Evolutionary conservation across 2,113 vertebrate genomes (phyloP), one percentile per base, ranked within the genome.

Genomic region (Heteronetta atricapilla): DNA sequence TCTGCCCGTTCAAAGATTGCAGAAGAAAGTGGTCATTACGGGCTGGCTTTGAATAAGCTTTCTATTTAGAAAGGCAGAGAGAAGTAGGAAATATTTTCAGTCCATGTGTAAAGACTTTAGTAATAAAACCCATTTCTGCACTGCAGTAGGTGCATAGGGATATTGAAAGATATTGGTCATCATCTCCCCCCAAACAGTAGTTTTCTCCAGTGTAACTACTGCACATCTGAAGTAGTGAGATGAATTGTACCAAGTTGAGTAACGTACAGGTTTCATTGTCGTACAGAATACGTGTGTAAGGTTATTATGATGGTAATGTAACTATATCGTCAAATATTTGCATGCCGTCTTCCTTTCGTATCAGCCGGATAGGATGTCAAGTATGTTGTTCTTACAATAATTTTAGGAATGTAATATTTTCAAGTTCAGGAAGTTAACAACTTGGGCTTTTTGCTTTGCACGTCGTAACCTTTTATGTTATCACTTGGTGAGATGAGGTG

Each of bases 351-450:
- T 77, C 81, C 46, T 92, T 93, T 96, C 33, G 10, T 50, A 59
- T 96, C 83, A 94, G 86, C 96, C 95, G 73, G 95, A 94, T 90
- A 93, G 7, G 77, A 94, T 97, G 97, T 98, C 95, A 96, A 97
- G 93, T 95, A 92, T 63, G 40, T 97, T 96, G 34, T 26, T 13
- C 67, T 89, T 85, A 92, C 92, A 94, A 46, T 92, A 50, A 80
- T 95, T 92, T 96, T 92, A 95, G 88, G 94, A 96, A 97, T 96
- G 59, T 96, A 96, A 48, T 83, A 90, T 94, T 95, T 96, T 95
- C 97, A 97, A 97, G 96, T 97, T 90, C 96, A 95, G 86, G 91
- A 97, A 96, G 98, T 98, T 98, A 97, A 97, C 92, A 96, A 95
- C 94, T 96, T 93, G 72, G 78, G 95, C 96, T 94, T 96, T 97